Percentiles rank a stretch among this genome's conserved stretches.
Conservation (phyloP, 2,113 vertebrate genomes). For the Periophthalmodon schlosseri region DNA sequence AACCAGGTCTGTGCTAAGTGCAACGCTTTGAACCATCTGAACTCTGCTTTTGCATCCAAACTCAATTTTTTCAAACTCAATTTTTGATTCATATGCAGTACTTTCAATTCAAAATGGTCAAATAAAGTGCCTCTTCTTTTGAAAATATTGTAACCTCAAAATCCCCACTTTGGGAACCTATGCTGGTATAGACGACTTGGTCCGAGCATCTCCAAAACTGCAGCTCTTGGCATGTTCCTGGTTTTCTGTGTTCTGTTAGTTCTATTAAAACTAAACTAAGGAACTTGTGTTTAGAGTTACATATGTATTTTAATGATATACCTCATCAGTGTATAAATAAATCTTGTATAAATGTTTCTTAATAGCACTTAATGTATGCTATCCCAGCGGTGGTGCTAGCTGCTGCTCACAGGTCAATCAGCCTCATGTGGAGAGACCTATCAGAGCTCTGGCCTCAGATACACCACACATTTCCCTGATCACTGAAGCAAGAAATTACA, state of each 20-base stretch:
- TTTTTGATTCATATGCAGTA: too few species aligned
- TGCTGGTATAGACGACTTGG: too few species aligned
- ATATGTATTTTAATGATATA: not conserved
- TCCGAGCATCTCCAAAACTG: too few species aligned
- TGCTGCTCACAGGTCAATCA: not conserved
- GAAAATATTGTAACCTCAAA: too few species aligned
- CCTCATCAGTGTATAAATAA: not conserved
- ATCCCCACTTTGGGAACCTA: too few species aligned
- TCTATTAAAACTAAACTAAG: not conserved
- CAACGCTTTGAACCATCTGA: constrained; percentile 55
- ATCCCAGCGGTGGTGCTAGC: not conserved
- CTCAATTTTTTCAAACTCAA: too few species aligned
- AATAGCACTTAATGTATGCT: not conserved
- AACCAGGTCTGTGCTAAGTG: constrained; percentile 49
- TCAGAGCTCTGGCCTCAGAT: not conserved
- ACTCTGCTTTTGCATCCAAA: constrained; percentile 13
- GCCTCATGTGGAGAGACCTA: not conserved
- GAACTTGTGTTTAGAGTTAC: not conserved
- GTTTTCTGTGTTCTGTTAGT: not conserved
- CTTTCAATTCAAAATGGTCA: too few species aligned
- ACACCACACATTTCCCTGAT: not conserved
- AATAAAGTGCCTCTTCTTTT: too few species aligned
- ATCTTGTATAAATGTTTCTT: not conserved
- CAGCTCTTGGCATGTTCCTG: not conserved
- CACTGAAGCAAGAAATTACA: constrained; percentile 7